A percentile compares a stretch with the other conserved stretches of the same genome.
phyloP scores from a whole-genome alignment of 2,888 invertebrate genomes.

The Scaptomyza polygonia region DNA sequence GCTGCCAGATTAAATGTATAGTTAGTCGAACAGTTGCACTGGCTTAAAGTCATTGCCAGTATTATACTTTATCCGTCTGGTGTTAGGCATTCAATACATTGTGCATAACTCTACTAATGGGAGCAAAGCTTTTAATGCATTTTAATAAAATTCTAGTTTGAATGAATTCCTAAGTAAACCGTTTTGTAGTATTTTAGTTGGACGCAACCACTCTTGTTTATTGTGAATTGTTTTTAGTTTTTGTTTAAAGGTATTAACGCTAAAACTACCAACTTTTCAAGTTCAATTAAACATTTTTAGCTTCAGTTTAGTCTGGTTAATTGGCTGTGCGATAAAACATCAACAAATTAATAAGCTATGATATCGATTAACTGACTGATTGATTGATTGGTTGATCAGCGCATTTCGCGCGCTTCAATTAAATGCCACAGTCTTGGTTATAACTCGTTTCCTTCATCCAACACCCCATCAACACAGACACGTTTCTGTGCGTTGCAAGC shows the following conservation, averaged over 20 bases:
- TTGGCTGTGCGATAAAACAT: not conserved
- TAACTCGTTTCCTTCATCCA: not conserved
- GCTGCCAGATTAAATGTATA: slow-evolving; percentile 29
- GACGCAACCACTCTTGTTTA: too few relatives aligned
- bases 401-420: slow-evolving; percentile 41
- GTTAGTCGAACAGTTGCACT: slow-evolving; percentile 18
- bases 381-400: slow-evolving; percentile 35
- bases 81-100: slow-evolving; percentile 12
- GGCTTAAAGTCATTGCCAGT: slow-evolving; percentile 28
- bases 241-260: too few relatives aligned
- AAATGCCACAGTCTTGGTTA: slow-evolving; percentile 24
- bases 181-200: too few relatives aligned
- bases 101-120: not conserved
- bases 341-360: slow-evolving; percentile 55
- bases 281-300: not conserved
- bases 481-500: slow-evolving; percentile 14
- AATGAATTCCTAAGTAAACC: too few relatives aligned
- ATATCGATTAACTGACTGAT: slow-evolving; percentile 22
- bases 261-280: too few relatives aligned
- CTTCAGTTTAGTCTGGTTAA: not conserved
- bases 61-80: slow-evolving; percentile 7
- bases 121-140: not conserved
- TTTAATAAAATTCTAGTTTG: not conserved
- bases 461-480: not conserved
- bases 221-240: too few relatives aligned